Conservation (phyloP, 2,888 invertebrate genomes). For the Agrochola lychnidis region DNA sequence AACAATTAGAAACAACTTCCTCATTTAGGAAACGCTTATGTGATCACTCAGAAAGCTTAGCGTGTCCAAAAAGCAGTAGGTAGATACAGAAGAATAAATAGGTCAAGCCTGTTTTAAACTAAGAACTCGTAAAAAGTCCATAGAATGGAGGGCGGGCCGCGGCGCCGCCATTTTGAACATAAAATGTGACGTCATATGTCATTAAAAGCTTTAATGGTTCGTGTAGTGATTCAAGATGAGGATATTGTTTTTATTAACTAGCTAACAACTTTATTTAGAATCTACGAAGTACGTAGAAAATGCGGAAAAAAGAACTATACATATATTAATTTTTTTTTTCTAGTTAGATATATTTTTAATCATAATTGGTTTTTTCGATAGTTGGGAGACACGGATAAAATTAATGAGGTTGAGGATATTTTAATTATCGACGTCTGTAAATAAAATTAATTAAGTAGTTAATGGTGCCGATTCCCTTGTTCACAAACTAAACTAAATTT, state of each 20-base stretch:
- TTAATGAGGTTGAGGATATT: background rate
- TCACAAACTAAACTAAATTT: too few species aligned
- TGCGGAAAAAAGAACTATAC: background rate
- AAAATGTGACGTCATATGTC: slow-evolving; percentile 43
- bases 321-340: too few species aligned
- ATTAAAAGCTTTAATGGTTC: slow-evolving; percentile 27
- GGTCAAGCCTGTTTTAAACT: slow-evolving; percentile 36
- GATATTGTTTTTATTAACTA: slow-evolving; percentile 1
- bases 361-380: background rate
- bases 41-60: background rate
- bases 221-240: slow-evolving; percentile 1
- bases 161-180: slow-evolving; percentile 42
- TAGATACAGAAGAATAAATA: slow-evolving; percentile 18
- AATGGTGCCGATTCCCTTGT: too few species aligned
- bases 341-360: background rate
- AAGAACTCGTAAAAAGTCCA: slow-evolving; percentile 28
- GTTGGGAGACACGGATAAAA: background rate
- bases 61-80: slow-evolving; percentile 1
- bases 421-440: background rate
- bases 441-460: background rate
- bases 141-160: slow-evolving; percentile 18
- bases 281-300: background rate
- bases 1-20: background rate
- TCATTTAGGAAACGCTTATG: background rate
- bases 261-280: background rate